Base-by-base conservation (phyloP, 2,113 vertebrate genomes). In the Garra rufa region DNA sequence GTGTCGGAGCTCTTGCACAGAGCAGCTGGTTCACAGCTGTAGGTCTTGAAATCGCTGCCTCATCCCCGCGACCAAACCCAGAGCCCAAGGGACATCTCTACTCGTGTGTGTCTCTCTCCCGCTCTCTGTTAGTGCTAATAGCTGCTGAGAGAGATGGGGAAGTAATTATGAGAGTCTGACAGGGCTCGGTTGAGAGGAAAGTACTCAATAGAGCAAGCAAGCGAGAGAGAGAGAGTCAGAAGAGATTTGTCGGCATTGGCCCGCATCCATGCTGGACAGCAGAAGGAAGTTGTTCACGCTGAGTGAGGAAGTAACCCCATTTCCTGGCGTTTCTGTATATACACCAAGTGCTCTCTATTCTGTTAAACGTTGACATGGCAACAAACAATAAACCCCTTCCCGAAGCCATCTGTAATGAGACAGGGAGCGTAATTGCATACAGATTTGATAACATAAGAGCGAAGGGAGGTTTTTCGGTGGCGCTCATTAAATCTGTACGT, bases 211-310 rank as follows among this genome's bases (percentile, higher is more conserved):
- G 67, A 90, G 89, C 88, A 80, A 73, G 86, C 77, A 80, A 67
- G 63, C 15, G 76, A 90, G 90, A 91, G 91, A 90, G 81, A 90
- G 87, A 89, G 90, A 92, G 87, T 86, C 84, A 89, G 86, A 44
- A 61, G 88, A 81, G 87, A 90, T 92, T 91, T 87, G 88, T 63
- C 57, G 82, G 84, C 88, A 83, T 88, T 93, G 93, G 93, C 90
- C 81, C 70, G 24, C 85, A 87, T 91, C 92, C 91, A 92, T 82
- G 86, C 84, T 82, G 89, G 88, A 76, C 87, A 93, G 91, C 90
- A 89, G 91, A 95, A 76, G 94, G 94, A 95, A 95, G 94, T 94
- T 94, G 93, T 95, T 95, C 92, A 71, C 89, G 11, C 92, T 79
- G 86, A 93, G 91, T 93, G 90, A 94, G 94, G 94, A 95, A 95